These are phyloP conservation scores for Blastomussa wellsi DNA, from an alignment of 92 coral and sea anemone species.

Conservation along the genomic window DNA sequence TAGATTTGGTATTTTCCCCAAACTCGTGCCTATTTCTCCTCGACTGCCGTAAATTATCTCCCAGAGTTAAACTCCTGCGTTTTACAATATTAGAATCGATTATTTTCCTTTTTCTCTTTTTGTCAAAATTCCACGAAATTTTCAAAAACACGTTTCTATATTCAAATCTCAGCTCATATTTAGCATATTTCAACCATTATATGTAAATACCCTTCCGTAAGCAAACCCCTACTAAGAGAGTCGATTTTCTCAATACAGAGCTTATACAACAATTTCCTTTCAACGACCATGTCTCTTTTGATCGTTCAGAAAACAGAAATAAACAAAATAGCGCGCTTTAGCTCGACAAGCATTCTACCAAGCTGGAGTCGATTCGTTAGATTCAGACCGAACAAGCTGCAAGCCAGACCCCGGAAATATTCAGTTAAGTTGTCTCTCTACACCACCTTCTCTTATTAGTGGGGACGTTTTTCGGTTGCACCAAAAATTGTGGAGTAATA, in stretches of 20 bases:
- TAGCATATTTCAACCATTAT: conserved; percentile 11
- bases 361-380: not conserved
- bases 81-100: not conserved
- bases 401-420: conserved; percentile 18
- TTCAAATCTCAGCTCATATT: conserved; percentile 5
- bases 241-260: conserved; percentile 20
- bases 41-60: not conserved
- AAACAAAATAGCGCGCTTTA: not conserved
- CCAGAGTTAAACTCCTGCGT: not conserved
- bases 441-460: not conserved
- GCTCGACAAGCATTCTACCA: not conserved
- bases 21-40: not conserved
- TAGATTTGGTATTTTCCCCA: not conserved
- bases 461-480: not conserved
- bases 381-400: not conserved
- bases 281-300: not conserved
- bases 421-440: conserved; percentile 17
- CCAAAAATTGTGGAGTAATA: not conserved
- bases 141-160: not conserved
- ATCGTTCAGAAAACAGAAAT: not conserved
- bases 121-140: not conserved
- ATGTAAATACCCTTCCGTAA: conserved; percentile 35
- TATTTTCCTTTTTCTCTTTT: not conserved
- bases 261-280: conserved; percentile 19
- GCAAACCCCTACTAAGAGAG: conserved; percentile 21